Percentiles rank a stretch among this genome's conserved stretches.
These are phyloP conservation scores for Psilanteris sp. DNA, from an alignment of 1,140 invertebrate genomes.

Conservation along the genomic window DNA sequence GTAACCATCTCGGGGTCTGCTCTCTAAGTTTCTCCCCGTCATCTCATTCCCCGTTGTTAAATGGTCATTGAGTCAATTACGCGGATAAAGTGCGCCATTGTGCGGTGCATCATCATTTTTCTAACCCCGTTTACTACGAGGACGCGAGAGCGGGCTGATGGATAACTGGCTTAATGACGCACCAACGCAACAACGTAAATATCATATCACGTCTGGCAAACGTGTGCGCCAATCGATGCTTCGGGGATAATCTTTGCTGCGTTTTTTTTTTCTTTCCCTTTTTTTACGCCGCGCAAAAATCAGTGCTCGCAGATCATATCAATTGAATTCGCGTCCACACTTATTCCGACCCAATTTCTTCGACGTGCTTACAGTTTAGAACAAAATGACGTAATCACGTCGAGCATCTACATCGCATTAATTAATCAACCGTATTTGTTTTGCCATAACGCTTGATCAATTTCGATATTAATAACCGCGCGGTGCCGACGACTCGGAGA, in stretches of 20 bases:
- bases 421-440: constrained; percentile 18
- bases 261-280: too few species aligned
- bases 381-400: constrained; percentile 21
- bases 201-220: constrained; percentile 22
- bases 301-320: constrained; percentile 1
- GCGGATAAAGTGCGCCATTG: constrained; percentile 77
- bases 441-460: too few species aligned
- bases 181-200: constrained; percentile 44
- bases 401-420: neutral
- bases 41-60: constrained; percentile 69
- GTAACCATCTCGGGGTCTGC: constrained; percentile 41
- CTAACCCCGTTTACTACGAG: constrained; percentile 70
- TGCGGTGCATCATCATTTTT: constrained; percentile 74
- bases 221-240: constrained; percentile 1
- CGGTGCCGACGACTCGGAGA: too few species aligned
- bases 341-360: constrained; percentile 22
- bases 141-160: constrained; percentile 42
- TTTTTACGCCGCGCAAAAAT: constrained; percentile 6
- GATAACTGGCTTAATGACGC: constrained; percentile 60
- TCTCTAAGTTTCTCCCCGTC: constrained; percentile 35
- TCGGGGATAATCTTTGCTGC: constrained; percentile 2
- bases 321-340: constrained; percentile 21
- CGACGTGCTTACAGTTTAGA: constrained; percentile 18
- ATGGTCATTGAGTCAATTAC: constrained; percentile 79
- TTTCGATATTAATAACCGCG: too few species aligned